Evolutionary conservation across 2,113 vertebrate genomes (phyloP).

Genomic region (Toxostoma redivivum): DNA sequence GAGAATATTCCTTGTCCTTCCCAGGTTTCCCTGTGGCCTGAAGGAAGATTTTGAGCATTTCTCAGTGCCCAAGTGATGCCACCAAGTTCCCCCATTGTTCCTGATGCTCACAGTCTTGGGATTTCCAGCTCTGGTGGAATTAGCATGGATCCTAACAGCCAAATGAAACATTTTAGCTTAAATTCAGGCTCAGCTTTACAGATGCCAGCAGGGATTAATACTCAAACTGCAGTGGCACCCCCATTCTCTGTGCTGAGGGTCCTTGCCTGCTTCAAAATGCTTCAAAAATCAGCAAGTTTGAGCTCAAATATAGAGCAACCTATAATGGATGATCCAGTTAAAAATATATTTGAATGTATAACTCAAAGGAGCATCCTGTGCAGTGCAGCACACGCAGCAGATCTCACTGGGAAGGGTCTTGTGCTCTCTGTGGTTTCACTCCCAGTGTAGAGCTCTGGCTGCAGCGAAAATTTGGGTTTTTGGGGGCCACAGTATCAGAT

Average conservation of each 20-base stretch:
- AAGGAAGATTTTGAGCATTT: neutral
- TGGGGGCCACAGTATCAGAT: neutral
- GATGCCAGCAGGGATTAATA: neutral
- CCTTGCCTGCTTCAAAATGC: neutral
- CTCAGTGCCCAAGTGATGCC: neutral
- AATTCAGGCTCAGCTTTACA: neutral
- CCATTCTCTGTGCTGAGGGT: neutral
- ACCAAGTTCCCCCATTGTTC: neutral
- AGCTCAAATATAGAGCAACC: neutral
- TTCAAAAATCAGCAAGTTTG: neutral
- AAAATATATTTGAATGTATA: neutral
- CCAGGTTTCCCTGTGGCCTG: neutral
- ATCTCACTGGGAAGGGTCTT: neutral
- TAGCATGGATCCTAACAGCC: neutral
- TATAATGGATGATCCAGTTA: fast-evolving
- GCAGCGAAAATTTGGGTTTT: neutral
- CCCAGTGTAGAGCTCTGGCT: fast-evolving
- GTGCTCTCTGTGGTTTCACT: neutral
- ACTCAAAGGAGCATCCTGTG: neutral
- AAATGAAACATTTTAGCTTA: neutral
- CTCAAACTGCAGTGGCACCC: neutral
- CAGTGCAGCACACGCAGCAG: neutral
- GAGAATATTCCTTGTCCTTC: neutral
- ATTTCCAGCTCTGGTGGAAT: neutral
- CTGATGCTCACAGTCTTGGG: neutral